Percentiles rank a stretch among this genome's conserved stretches.
These are phyloP conservation scores for Austrofundulus limnaeus DNA, from an alignment of 2,113 vertebrate genomes.

Conservation along the genomic window DNA sequence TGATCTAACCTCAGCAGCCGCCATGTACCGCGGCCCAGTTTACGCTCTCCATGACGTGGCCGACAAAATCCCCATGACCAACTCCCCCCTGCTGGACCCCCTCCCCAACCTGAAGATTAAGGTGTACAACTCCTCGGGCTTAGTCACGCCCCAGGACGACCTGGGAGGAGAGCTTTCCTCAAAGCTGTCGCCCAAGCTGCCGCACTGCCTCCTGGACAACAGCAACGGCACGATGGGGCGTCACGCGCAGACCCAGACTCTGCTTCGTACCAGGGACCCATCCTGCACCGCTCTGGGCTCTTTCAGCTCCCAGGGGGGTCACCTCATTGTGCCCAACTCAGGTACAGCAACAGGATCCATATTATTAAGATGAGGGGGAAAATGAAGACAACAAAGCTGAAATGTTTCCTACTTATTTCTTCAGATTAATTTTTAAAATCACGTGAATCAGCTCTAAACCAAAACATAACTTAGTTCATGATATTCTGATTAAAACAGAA, in stretches of 20 bases:
- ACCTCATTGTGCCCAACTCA: slow-evolving; percentile 94
- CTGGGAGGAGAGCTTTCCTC: slow-evolving; percentile 87
- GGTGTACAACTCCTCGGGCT: slow-evolving; percentile 91
- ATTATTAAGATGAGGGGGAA: too few species aligned
- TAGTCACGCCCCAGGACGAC: slow-evolving; percentile 94
- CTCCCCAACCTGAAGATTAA: slow-evolving; percentile 98
- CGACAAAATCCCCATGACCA: slow-evolving; percentile 99
- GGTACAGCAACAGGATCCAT: slow-evolving; percentile 72
- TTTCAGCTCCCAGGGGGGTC: slow-evolving; percentile 94
- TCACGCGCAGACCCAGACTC: slow-evolving; percentile 85
- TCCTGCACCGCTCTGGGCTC: slow-evolving; percentile 92
- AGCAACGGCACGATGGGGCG: slow-evolving; percentile 85
- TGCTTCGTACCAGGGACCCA: slow-evolving; percentile 89
- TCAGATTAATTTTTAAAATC: too few species aligned
- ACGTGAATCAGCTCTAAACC: too few species aligned
- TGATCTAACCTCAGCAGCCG: slow-evolving; percentile 93
- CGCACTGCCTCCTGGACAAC: slow-evolving; percentile 88
- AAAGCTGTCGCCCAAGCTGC: slow-evolving; percentile 91
- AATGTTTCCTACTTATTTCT: too few species aligned
- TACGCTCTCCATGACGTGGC: slow-evolving; percentile 95
- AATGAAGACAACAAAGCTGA: too few species aligned
- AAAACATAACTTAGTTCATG: too few species aligned
- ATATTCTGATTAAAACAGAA: too few species aligned
- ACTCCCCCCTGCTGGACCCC: slow-evolving; percentile 93
- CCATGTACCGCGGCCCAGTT: slow-evolving; percentile 95